phyloP scores from a whole-genome alignment of 1,140 invertebrate species.

The Caerostris extrusa region DNA sequence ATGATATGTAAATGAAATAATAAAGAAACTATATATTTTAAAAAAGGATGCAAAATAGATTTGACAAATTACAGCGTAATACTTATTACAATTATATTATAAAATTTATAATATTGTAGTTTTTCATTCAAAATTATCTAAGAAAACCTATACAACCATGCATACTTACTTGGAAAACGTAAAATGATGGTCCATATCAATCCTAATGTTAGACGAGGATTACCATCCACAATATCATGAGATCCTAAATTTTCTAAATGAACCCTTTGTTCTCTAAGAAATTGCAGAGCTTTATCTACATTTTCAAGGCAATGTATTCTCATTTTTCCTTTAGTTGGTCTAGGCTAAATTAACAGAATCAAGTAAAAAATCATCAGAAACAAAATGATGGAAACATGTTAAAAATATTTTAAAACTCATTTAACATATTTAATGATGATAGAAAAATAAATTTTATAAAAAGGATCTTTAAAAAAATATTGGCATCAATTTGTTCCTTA shows the following conservation, averaged over 20 bases:
- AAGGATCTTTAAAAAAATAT: too few species aligned
- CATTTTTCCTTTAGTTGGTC: constrained; percentile 99
- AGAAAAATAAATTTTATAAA: too few species aligned
- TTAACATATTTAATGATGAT: too few species aligned
- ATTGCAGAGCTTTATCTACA: constrained; percentile 98
- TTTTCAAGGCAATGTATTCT: constrained; percentile 99
- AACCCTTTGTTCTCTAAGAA: constrained; percentile 97
- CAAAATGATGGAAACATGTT: background rate
- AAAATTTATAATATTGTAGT: too few species aligned
- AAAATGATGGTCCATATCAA: constrained; percentile 99
- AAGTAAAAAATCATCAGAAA: background rate
- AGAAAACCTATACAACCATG: background rate
- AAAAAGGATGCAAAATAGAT: too few species aligned
- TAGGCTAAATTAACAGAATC: constrained; percentile 83
- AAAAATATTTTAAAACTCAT: too few species aligned
- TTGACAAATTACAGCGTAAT: too few species aligned
- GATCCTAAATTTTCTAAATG: constrained; percentile 99
- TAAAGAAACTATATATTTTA: too few species aligned
- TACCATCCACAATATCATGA: constrained; percentile 99
- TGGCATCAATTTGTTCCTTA: too few species aligned
- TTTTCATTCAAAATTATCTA: background rate
- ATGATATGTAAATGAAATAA: too few species aligned
- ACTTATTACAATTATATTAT: too few species aligned
- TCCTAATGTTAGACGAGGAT: constrained; percentile 96
- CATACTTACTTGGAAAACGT: constrained; percentile 86